Conservation (phyloP, 2,797 vertebrate species). For the Phaenicophaeus curvirostris region DNA sequence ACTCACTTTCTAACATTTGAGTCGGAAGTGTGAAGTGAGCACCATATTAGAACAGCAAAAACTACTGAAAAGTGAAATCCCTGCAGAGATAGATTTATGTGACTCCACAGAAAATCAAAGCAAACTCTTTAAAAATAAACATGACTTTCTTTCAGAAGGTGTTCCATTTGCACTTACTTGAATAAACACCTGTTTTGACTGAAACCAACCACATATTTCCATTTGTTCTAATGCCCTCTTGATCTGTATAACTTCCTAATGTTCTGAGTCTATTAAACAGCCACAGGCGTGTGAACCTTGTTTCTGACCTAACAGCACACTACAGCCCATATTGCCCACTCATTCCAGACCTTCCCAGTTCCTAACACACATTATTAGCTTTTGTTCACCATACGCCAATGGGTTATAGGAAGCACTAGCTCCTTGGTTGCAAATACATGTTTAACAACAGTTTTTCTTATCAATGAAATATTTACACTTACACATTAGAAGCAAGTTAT, state of each 20-base stretch:
- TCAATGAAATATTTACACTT: background rate
- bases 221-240: background rate
- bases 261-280: background rate
- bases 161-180: background rate
- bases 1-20: constrained; percentile 5
- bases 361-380: background rate
- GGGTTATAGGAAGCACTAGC: background rate
- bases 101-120: constrained; percentile 10
- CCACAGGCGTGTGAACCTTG: background rate
- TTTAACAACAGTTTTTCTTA: background rate
- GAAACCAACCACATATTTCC: background rate
- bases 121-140: background rate
- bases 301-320: background rate
- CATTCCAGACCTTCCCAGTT: background rate
- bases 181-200: background rate
- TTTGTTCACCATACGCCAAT: background rate
- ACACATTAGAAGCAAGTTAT: background rate
- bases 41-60: constrained; percentile 4
- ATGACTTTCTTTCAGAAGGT: background rate
- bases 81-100: constrained; percentile 15
- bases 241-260: background rate
- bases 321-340: background rate
- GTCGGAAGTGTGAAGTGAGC: background rate
- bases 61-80: constrained; percentile 35
- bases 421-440: background rate